Conservation (phyloP, 2,113 vertebrate genomes). For the Crypturellus undulatus region DNA sequence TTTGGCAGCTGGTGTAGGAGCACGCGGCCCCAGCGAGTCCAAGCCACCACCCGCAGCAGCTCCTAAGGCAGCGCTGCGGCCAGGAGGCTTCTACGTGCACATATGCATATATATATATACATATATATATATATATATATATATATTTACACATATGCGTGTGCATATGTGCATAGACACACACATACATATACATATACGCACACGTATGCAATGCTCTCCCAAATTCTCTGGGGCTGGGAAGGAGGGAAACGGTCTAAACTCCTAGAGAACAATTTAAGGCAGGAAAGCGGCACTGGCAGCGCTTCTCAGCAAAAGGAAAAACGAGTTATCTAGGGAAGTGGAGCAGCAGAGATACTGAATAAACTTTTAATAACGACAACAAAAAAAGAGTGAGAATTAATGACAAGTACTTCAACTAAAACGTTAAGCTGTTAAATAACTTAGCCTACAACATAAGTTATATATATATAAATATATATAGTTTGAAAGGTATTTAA, state of each 20-base stretch:
- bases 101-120: background rate
- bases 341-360: constrained; percentile 83
- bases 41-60: background rate
- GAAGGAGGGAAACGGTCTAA: constrained; percentile 22
- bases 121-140: too few relatives aligned
- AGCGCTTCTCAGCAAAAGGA: constrained; percentile 35
- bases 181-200: background rate
- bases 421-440: constrained; percentile 80
- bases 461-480: constrained; percentile 73
- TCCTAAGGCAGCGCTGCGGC: background rate
- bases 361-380: constrained; percentile 77
- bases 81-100: constrained; percentile 3
- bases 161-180: too few relatives aligned
- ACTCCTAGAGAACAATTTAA: constrained; percentile 31
- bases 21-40: background rate
- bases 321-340: constrained; percentile 61
- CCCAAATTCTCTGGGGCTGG: constrained; percentile 21
- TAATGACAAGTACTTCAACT: constrained; percentile 82
- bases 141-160: too few relatives aligned
- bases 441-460: constrained; percentile 83
- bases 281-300: background rate
- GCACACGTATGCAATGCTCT: background rate
- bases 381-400: constrained; percentile 75
- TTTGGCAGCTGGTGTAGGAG: constrained; percentile 13
- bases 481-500: constrained; percentile 90